Base-by-base conservation (phyloP, 2,888 invertebrate species). In the Polymixis flavicincta region DNA sequence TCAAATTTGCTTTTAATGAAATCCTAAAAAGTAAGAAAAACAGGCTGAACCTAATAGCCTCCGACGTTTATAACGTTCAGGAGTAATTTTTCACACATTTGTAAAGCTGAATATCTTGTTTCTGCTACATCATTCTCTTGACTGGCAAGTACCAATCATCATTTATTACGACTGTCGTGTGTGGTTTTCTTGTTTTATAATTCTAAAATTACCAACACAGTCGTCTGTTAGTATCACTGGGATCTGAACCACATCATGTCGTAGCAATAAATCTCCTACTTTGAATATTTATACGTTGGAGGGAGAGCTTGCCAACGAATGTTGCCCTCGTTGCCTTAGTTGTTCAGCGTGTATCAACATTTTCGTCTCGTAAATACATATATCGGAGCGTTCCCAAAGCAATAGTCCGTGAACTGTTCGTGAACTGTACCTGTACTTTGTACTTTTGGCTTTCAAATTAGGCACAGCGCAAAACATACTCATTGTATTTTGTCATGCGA, bases 401-500 rank as follows among this genome's bases (percentile, higher is more conserved):
- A 85, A 79, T 76, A 89, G 91, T 91, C 91, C 90, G 85, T 91
- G 92, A 92, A 92, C 91, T 85, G 83, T 79, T 79, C 84, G 88
- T 86, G 88, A 87, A 87, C 87, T 85, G 76, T 88, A 79, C 87
- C 86, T 86, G 90, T 88, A 89, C 89, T 90, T 89, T 90, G 90
- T 91, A 92, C 90, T 92, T 92, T 91, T 89, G 90, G 92, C 91
- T 92, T 92, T 92, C 90, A 93, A 93, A 93, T 93, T 92, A 93
- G 91, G 90, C 90, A 85, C 90, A 91, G 85, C 81, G 75, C 84
- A 91, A 90, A 92, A 90, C 88, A 89, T 85, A 89, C 90, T 88
- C 90, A 94, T 92, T 92, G 92, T 93, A 90, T 90, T 90, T 90
- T 91, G 92, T 92, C 92, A 93, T 92, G 93, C 93, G 90, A 93